A percentile compares a stretch with the other conserved stretches of the same genome.
Evolutionary conservation across 2,797 vertebrate species (phyloP).

Genomic region (Eremophila alpestris): DNA sequence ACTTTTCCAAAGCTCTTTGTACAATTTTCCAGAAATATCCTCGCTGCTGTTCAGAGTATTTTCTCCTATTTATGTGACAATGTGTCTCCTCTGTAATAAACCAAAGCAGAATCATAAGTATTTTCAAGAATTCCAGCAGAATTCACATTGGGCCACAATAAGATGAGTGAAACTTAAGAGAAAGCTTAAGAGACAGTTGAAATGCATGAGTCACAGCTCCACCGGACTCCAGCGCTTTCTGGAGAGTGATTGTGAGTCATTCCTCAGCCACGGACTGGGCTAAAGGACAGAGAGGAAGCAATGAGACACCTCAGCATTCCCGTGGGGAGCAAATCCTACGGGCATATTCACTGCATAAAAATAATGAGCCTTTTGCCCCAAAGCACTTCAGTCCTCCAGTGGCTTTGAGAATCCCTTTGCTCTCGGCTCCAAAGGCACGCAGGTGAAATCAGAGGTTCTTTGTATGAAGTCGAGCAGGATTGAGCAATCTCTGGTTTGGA

Average conservation of each 20-base stretch:
- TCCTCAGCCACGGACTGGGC: neutral
- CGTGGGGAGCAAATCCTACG: neutral
- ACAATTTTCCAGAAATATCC: neutral
- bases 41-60: neutral
- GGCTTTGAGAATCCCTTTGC: neutral
- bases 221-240: neutral
- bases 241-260: neutral
- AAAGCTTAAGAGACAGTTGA: neutral
- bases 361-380: neutral
- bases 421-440: neutral
- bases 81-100: neutral
- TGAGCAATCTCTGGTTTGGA: neutral
- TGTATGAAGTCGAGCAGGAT: neutral
- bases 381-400: neutral
- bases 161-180: neutral
- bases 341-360: neutral
- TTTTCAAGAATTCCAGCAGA: neutral
- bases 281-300: neutral
- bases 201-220: neutral
- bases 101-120: neutral
- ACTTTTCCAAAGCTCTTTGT: neutral
- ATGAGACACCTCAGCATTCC: neutral
- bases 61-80: neutral
- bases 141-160: neutral
- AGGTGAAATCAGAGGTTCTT: neutral